Conservation (phyloP, 2,888 invertebrate genomes). For the Ichneumoninae sp. region DNA sequence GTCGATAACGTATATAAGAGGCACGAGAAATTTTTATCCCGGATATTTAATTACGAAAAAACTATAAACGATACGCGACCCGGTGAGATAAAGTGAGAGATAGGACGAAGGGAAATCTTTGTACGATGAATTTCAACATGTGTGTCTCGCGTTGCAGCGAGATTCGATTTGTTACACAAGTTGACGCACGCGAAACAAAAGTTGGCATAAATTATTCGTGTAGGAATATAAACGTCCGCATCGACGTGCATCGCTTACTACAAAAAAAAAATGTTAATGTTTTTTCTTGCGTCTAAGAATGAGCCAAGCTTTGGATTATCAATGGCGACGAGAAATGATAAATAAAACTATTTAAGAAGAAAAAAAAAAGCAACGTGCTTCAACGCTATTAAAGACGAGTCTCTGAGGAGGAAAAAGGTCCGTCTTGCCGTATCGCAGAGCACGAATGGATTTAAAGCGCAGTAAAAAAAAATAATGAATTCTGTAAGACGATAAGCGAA, state of each 20-base stretch:
- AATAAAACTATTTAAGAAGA: constrained; percentile 13
- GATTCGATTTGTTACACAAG: constrained; percentile 24
- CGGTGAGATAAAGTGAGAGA: constrained; percentile 37
- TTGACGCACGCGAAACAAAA: constrained; percentile 24
- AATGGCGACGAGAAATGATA: constrained; percentile 60
- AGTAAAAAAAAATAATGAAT: neutral
- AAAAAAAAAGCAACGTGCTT: constrained; percentile 65
- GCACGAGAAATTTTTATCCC: constrained; percentile 65
- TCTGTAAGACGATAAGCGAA: constrained; percentile 7
- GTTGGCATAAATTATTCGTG: constrained; percentile 16
- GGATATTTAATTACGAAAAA: constrained; percentile 57
- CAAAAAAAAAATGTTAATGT: constrained; percentile 60
- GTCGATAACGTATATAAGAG: constrained; percentile 57
- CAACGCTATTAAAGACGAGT: constrained; percentile 47
- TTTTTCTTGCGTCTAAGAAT: constrained; percentile 66
- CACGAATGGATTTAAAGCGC: constrained; percentile 23
- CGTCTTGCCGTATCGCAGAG: constrained; percentile 27
- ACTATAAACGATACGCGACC: constrained; percentile 6
- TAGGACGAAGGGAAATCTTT: neutral
- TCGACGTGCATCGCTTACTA: constrained; percentile 66
- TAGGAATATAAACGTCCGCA: constrained; percentile 38
- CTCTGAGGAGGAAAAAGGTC: constrained; percentile 25
- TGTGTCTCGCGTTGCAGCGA: constrained; percentile 41
- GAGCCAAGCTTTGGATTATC: constrained; percentile 74
- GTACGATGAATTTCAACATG: constrained; percentile 21